A percentile compares a stretch with the other conserved stretches of the same genome.
phyloP scores from a whole-genome alignment of 2,113 vertebrate genomes.

The Burhinus bistriatus region DNA sequence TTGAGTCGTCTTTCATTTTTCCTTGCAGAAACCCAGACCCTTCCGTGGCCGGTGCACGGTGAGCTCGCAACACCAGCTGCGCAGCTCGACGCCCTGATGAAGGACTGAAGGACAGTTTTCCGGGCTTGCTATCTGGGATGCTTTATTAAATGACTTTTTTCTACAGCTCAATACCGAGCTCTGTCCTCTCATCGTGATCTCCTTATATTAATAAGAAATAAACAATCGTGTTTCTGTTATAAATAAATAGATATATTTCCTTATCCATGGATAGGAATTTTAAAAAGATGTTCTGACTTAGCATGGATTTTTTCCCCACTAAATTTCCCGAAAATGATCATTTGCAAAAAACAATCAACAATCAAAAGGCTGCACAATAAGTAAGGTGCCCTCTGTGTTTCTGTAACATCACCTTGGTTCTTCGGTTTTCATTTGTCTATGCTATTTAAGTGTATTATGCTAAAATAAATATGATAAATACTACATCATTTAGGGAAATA shows the following conservation, averaged over 20 bases:
- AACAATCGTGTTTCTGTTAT: not conserved
- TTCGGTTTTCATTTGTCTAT: not conserved
- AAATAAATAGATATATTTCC: not conserved
- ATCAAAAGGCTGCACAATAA: not conserved
- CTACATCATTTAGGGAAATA: rapidly evolving
- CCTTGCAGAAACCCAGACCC: not conserved
- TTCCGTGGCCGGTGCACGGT: rapidly evolving
- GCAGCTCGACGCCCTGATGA: not conserved
- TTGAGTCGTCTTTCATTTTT: not conserved
- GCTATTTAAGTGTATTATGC: not conserved
- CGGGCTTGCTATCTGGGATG: not conserved
- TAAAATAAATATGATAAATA: not conserved
- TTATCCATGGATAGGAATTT: not conserved
- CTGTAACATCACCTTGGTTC: rapidly evolving
- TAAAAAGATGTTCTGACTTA: not conserved
- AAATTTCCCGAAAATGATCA: not conserved
- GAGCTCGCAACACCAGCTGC: too few species aligned
- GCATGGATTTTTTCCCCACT: not conserved
- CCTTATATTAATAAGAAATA: not conserved
- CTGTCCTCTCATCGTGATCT: not conserved
- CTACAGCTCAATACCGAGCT: not conserved
- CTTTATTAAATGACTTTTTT: not conserved
- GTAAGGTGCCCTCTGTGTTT: not conserved
- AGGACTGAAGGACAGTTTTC: rapidly evolving
- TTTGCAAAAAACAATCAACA: not conserved